Base-by-base conservation (phyloP, 2,888 invertebrate species). In the Plagodis pulveraria region DNA sequence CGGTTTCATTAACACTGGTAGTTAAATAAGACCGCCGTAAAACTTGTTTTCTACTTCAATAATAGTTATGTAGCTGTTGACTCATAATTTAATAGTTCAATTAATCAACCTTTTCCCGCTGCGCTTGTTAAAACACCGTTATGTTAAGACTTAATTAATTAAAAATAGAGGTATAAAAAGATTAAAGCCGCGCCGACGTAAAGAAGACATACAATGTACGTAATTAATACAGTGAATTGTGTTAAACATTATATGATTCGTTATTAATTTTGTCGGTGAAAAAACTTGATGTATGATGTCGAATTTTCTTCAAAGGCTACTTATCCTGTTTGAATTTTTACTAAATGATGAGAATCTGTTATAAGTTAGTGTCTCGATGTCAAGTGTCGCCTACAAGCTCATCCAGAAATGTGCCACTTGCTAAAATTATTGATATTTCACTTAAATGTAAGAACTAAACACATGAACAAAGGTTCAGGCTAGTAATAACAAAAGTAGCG, bases 21-120 rank as follows among this genome's bases (percentile, higher is more conserved):
- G 22, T 4, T 22, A 22, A 22, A 22, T 22, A 4, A 22, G 22
- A 22, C 22, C 22, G 2, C 1, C 22, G 22, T 22, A 22, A 22
- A 22, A 22, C 22, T 22, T 4, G 22, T 22, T 22, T 22, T 22
- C 22, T 22, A 22, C 22, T 2, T 22, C 2, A 38, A 38, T 11
- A 34, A 33, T 45, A 12, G 46, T 40, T 48, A 44, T 34, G 34
- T 41, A 56, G 41, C 41, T 49, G 50, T 60, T 52, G 47, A 42
- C 49, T 56, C 34, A n/a, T 43, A 42, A 47, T 22, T 44, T 62
- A 55, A 61, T 60, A 49, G 38, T 36, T 50, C 48, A 53, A 58
- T 59, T 56, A 62, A 59, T 44, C 43, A 48, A 47, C 49, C 49
- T 62, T 55, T 62, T 63, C 58, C 63, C 65, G 62, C 58, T 65